Evolutionary conservation across 2,797 vertebrate species (phyloP), one percentile per base, ranked within the genome.

Genomic region (Oryzias dopingdopingensis): DNA sequence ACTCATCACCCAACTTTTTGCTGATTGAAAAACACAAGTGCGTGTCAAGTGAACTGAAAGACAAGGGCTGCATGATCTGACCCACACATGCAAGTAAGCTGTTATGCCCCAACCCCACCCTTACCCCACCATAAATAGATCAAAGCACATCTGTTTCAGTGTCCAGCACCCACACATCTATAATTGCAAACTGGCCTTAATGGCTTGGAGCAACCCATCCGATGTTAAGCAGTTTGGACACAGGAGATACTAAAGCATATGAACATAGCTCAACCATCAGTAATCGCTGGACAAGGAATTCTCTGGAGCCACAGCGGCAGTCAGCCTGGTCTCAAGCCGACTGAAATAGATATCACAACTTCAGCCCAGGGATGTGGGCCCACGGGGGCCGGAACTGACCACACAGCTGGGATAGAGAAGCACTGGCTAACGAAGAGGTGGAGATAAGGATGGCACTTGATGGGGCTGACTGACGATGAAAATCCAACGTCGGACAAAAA

Each of bases 321-420:
- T 65, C 26, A 85, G 89, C 87, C 87, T 86, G 79, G 79, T 90
- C 84, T 82, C 63, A 26, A 69, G 74, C 49, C 61, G 82, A 90
- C 87, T 92, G 92, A 92, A 92, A 93, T 91, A 92, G 87, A 93
- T 92, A 91, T 91, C 88, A 90, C 87, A 83, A 87, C 82, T 83
- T 76, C 70, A 70, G 80, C 82, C 81, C 56, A 51, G 67, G 86
- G 87, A 87, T 12, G 66, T 49, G 59, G 63, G 71, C 53, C 85
- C 82, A 7, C 41, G 79, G 65, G 82, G 74, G 56, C 65, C 58
- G 10, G 63, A 60, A 75, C 66, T 79, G 82, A 77, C 83, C 79
- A 73, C 72, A 53, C 87, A 85, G 82, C 85, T 89, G 87, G 69
- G 79, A 71, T 60, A 59, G 49, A 32, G 56, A 52, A 67, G 70